A percentile compares a stretch with the other conserved stretches of the same genome.
phyloP scores from a whole-genome alignment of 2,888 invertebrate genomes.

The Cremastobaeus sp. region DNA sequence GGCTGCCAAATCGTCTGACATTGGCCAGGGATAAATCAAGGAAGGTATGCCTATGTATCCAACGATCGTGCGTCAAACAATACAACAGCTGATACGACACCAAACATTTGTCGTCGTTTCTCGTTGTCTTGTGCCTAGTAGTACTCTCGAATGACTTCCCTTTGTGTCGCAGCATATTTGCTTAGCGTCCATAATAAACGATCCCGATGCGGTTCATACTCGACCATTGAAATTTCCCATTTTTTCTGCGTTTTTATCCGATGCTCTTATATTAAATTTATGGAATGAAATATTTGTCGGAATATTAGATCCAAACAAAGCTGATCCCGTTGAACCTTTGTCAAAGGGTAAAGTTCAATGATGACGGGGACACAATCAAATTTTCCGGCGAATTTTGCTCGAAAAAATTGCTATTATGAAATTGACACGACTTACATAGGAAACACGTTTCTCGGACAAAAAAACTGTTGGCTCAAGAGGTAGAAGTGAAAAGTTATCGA shows the following conservation, averaged over 20 bases:
- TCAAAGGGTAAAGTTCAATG: slow-evolving; percentile 34
- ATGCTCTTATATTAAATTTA: too few species aligned
- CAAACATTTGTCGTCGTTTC: slow-evolving; percentile 56
- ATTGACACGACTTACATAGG: background rate
- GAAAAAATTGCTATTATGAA: background rate
- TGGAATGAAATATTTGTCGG: too few species aligned
- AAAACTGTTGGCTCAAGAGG: slow-evolving; percentile 12
- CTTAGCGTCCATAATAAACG: slow-evolving; percentile 46
- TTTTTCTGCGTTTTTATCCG: background rate
- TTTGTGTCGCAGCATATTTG: slow-evolving; percentile 41
- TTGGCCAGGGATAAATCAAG: slow-evolving; percentile 54
- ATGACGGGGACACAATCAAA: background rate
- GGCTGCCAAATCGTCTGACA: slow-evolving; percentile 56
- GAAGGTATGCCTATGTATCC: slow-evolving; percentile 52
- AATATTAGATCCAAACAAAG: too few species aligned
- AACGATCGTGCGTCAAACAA: slow-evolving; percentile 51
- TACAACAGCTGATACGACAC: slow-evolving; percentile 61
- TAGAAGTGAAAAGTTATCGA: slow-evolving; percentile 11
- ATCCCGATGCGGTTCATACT: background rate
- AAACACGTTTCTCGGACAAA: too few species aligned
- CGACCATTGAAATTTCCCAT: background rate
- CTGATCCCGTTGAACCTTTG: too few species aligned
- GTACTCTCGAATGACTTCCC: slow-evolving; percentile 42
- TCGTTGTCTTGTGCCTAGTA: slow-evolving; percentile 48
- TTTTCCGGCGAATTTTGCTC: background rate